These are phyloP conservation scores for Zaprionus davidi DNA, from an alignment of 1,140 invertebrate species.

Conservation along the genomic window DNA sequence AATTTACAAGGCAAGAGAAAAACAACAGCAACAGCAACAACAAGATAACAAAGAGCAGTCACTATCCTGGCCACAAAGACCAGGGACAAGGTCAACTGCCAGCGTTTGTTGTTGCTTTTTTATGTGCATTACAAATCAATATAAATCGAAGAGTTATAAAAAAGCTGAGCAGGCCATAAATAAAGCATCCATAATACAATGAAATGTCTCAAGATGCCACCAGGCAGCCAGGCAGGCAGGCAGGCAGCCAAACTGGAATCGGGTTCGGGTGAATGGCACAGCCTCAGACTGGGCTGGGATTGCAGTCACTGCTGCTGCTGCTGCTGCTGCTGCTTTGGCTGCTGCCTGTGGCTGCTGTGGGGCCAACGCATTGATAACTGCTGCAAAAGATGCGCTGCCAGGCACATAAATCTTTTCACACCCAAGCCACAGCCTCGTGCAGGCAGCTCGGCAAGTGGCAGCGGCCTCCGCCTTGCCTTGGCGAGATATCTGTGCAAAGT, in stretches of 20 bases:
- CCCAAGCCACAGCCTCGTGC: conserved; percentile 34
- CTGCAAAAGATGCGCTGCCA: conserved; percentile 48
- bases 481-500: conserved; percentile 70
- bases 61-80: conserved; percentile 29
- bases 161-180: conserved; percentile 75
- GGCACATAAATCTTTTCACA: conserved; percentile 80
- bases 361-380: conserved; percentile 76
- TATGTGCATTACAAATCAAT: conserved; percentile 76
- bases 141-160: conserved; percentile 82
- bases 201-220: conserved; percentile 73
- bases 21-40: conserved; percentile 3
- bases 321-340: too few species aligned
- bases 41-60: conserved; percentile 1
- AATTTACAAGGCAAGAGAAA: conserved; percentile 42
- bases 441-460: conserved; percentile 29
- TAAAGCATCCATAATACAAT: conserved; percentile 64
- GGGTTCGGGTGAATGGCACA: conserved; percentile 68
- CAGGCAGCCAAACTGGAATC: conserved; percentile 69
- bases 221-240: conserved; percentile 22
- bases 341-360: conserved; percentile 54
- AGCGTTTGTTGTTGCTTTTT: conserved; percentile 34
- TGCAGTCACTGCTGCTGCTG: conserved; percentile 1
- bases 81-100: conserved; percentile 74
- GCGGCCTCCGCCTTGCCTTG: conserved; percentile 29
- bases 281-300: conserved; percentile 37